Evolutionary conservation across 2,888 invertebrate species (phyloP), one percentile per base, ranked within the genome.

Genomic region (Zygaena filipendulae): DNA sequence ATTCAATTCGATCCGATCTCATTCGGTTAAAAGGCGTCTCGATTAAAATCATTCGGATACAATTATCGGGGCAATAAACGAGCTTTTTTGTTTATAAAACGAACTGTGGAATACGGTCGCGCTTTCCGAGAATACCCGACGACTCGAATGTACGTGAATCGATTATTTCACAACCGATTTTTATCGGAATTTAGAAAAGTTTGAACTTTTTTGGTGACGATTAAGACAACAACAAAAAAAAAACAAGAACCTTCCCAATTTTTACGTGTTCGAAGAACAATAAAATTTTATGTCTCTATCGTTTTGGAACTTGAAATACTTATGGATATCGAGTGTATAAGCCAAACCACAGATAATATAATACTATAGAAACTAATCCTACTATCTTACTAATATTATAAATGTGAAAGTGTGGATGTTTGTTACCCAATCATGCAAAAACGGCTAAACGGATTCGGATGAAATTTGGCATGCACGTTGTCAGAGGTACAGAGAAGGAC

Each of bases 241-340:
- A n/a, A n/a, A n/a, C n/a, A n/a, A n/a, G n/a, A n/a, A n/a, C n/a
- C n/a, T 51, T 51, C 49, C 49, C 40, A 33, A 27, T 39, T 33
- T 38, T 43, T 42, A 45, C 7, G 7, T 7, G 16, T 61, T 60
- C 61, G 56, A 43, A 40, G 61, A 60, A 61, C 47, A 46, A 51
- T 60, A 56, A 61, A 59, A 61, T 61, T 59, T 59, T 59, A 61
- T 58, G 58, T 54, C 61, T 61, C 42, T 48, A 59, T 61, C 52
- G n/a, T n/a, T n/a, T n/a, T n/a, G n/a, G n/a, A n/a, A n/a, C n/a
- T n/a, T n/a, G n/a, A n/a, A 21, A 14, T 23, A 24, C 11, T 11
- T 19, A 4, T 24, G 29, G 19, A 23, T 20, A 23, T 20, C 13
- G 16, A 22, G 10, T 13, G 20, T 18, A 29, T 29, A 29, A 29